Base-by-base conservation (phyloP, 2,888 invertebrate genomes). In the Meliscaeva auricollis region DNA sequence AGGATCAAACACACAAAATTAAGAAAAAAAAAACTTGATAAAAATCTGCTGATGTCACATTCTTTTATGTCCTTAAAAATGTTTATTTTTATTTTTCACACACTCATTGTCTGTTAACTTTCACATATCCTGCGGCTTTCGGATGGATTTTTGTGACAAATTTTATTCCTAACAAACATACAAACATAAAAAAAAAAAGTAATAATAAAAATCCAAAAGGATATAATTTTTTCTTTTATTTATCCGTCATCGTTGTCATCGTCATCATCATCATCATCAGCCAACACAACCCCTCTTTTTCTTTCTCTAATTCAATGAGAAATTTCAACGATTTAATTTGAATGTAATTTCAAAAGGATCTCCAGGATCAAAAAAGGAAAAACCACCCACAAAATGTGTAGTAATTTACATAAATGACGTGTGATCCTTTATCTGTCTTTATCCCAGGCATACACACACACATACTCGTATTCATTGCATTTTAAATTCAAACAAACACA, bases 11-110 rank as follows among this genome's bases (percentile, higher is more conserved):
- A 20, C 3, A 38, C 11, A 38, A 48, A 30, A 11, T 22, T 30
- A 26, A 54, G 22, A 3, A 26, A 64, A 7, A 74, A 48, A 64
- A 52, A 15, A 11, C 9, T 58, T 66, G 58, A 72, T 68, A 78
- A 66, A 74, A 79, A 83, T 79, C 83, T 79, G 83, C 83, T 83
- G 79, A 79, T 83, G 79, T 74, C 83, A 83, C 70, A 83, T 83
- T 78, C 54, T 58, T 22, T 38, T 11, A 8, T 44, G n/a, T 17
- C 26, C 56, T 64, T 48, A 56, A 20, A 35, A 58, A 77, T 66
- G 77, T 78, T 83, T 76, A 72, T 77, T 83, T 83, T 78, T 76
- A 50, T 41, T 52, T 30, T 79, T 64, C 60, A 58, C 76, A 58
- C 60, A 50, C 30, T 35, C 50, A 30, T 38, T 69, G 7, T 35